These are phyloP conservation scores for Pseudomyrmex cubaensis DNA, from an alignment of 1,140 invertebrate genomes.

Conservation along the genomic window DNA sequence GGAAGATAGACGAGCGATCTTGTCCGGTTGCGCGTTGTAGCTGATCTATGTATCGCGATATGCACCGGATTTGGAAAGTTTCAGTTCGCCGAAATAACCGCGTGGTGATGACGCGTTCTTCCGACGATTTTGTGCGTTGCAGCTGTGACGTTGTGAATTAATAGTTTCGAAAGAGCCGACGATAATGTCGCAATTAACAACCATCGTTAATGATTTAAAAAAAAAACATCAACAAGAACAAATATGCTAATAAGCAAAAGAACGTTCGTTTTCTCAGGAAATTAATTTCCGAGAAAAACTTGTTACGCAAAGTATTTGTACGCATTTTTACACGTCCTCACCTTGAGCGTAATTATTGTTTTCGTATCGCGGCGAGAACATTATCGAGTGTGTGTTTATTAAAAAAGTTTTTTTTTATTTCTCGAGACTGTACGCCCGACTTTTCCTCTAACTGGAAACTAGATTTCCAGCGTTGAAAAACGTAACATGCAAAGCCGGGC, in stretches of 20 bases:
- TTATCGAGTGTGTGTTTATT: neutral
- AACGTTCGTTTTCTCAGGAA: neutral
- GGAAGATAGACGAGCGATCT: conserved; percentile 11
- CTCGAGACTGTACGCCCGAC: neutral
- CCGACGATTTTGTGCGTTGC: neutral
- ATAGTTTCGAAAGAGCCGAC: neutral
- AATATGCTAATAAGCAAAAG: neutral
- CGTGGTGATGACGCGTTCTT: neutral
- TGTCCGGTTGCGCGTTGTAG: neutral
- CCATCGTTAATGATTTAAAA: neutral
- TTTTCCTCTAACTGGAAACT: conserved; percentile 13
- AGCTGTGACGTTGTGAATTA: neutral
- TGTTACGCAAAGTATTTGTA: neutral
- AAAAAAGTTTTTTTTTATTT: neutral
- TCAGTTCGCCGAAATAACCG: neutral
- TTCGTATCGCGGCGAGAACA: conserved; percentile 19
- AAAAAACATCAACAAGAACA: neutral
- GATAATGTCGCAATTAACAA: neutral
- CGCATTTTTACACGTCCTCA: neutral
- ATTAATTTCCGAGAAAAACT: conserved; percentile 2
- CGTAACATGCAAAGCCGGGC: conserved; percentile 22
- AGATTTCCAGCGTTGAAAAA: conserved; percentile 39
- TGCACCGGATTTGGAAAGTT: conserved; percentile 15
- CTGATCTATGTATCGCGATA: neutral
- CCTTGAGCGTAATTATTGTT: conserved; percentile 36